Evolutionary conservation across 1,140 invertebrate species (phyloP).

Genomic region (Drosophila varians): DNA sequence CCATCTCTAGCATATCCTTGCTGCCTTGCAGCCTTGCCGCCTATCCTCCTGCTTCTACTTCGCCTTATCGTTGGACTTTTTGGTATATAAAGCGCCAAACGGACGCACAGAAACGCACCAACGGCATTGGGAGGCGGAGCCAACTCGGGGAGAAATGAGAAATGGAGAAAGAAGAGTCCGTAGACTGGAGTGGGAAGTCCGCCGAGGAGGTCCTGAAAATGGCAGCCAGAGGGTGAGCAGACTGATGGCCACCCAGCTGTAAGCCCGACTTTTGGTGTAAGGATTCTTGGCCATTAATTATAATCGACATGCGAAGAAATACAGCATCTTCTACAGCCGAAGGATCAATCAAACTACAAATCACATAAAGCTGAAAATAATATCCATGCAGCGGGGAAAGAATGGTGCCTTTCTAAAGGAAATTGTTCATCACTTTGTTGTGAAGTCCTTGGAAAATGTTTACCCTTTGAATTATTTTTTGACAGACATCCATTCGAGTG

Average conservation of each 20-base stretch:
- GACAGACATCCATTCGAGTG: constrained; percentile 14
- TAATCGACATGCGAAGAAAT: constrained; percentile 49
- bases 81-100: constrained; percentile 66
- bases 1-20: background rate
- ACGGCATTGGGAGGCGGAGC: constrained; percentile 71
- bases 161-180: background rate
- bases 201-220: background rate
- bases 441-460: background rate
- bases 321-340: constrained; percentile 7
- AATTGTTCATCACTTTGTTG: constrained; percentile 32
- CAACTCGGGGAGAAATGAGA: constrained; percentile 30
- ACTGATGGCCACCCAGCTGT: constrained; percentile 5
- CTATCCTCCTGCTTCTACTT: constrained; percentile 32
- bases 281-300: constrained; percentile 68
- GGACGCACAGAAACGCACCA: constrained; percentile 64
- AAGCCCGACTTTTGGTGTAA: constrained; percentile 53
- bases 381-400: constrained; percentile 43
- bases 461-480: constrained; percentile 8
- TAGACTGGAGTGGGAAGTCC: background rate
- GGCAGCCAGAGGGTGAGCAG: background rate
- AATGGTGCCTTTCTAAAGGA: background rate
- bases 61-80: constrained; percentile 74
- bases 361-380: constrained; percentile 51
- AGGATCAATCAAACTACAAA: constrained; percentile 69
- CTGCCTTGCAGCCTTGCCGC: background rate